Evolutionary conservation across 2,888 invertebrate genomes (phyloP).

Genomic region (Philonicus albiceps): DNA sequence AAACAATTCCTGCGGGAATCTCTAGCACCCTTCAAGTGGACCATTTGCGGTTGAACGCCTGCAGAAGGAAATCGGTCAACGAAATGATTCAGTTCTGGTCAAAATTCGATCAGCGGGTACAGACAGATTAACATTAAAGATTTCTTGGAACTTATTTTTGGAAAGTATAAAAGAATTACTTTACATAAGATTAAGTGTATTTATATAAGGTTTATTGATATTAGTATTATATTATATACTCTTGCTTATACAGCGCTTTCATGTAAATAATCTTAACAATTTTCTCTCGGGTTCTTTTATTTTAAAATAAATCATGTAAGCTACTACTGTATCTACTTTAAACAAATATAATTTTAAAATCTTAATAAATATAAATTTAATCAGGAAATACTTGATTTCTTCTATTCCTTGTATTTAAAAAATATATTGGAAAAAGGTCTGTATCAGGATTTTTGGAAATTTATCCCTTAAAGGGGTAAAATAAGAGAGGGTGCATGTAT

Average conservation of each 20-base stretch:
- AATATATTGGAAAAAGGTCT: too few species aligned
- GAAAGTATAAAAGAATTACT: background rate
- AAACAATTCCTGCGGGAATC: background rate
- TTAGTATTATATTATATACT: background rate
- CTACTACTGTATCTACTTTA: background rate
- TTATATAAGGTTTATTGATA: background rate
- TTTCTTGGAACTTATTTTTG: background rate
- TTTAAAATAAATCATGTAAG: background rate
- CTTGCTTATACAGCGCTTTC: background rate
- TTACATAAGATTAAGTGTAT: background rate
- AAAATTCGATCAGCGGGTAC: background rate
- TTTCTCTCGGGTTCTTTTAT: background rate
- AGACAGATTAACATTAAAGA: background rate
- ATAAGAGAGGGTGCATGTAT: too few species aligned
- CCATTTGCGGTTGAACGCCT: background rate
- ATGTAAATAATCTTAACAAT: background rate
- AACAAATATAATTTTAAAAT: background rate
- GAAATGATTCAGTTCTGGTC: slow-evolving; percentile 48
- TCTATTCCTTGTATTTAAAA: background rate
- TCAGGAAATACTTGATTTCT: background rate
- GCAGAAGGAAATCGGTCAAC: slow-evolving; percentile 43
- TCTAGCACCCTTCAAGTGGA: background rate
- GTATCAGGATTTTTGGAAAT: too few species aligned
- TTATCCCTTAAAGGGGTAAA: too few species aligned
- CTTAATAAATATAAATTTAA: background rate